Conservation (phyloP, 1,140 invertebrate species). For the Nixonia krombeini region DNA sequence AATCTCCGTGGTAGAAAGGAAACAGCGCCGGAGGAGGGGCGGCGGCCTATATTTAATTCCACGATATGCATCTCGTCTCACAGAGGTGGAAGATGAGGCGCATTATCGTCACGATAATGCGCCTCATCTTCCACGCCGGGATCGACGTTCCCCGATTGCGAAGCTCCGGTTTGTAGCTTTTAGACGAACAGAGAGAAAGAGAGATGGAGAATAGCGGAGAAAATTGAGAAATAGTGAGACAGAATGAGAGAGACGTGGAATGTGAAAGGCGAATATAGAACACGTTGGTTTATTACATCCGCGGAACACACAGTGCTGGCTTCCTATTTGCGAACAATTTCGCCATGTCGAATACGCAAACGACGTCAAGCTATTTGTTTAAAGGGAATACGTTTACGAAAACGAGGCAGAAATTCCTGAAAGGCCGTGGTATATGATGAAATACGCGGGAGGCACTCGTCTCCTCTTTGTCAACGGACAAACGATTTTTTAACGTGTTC, state of each 20-base stretch:
- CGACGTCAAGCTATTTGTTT: too few species aligned
- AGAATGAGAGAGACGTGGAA: not conserved
- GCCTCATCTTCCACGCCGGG: not conserved
- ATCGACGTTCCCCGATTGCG: not conserved
- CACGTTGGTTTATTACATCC: not conserved
- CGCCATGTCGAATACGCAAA: too few species aligned
- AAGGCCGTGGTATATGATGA: too few species aligned
- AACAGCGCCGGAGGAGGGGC: not conserved
- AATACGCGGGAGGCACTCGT: not conserved
- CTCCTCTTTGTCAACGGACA: too few species aligned
- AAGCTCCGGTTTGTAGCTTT: not conserved
- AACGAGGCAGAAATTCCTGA: too few species aligned
- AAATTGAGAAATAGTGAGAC: too few species aligned
- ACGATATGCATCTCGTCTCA: conserved; percentile 5
- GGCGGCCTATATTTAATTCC: conserved; percentile 8
- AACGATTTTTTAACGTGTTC: too few species aligned
- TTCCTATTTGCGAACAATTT: conserved; percentile 2
- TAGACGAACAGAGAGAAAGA: not conserved
- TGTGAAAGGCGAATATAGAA: conserved; percentile 4
- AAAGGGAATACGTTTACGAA: too few species aligned
- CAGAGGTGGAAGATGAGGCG: too few species aligned
- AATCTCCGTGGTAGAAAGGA: not conserved
- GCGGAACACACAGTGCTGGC: not conserved
- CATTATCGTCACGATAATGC: not conserved
- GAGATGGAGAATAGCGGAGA: too few species aligned